Conservation (phyloP, 2,888 invertebrate genomes). For the Chironomus riparius region DNA sequence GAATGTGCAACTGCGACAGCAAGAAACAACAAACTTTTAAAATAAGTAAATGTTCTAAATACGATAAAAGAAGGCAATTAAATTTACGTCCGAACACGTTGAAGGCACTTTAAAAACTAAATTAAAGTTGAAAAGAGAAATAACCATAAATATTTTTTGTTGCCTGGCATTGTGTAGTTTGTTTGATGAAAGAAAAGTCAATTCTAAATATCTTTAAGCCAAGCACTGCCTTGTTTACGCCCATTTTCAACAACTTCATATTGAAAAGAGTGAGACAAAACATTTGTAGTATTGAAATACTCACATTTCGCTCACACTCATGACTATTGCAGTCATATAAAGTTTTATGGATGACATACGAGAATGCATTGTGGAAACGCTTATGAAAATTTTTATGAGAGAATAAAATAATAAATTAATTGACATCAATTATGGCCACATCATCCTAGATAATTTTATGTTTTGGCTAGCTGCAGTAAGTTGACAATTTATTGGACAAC, state of each 20-base stretch:
- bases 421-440: too few species aligned
- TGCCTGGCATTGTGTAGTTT: slow-evolving; percentile 11
- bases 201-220: background rate
- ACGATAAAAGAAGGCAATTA: background rate
- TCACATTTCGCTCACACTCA: too few species aligned
- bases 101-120: slow-evolving; percentile 26
- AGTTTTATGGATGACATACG: too few species aligned
- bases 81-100: slow-evolving; percentile 16
- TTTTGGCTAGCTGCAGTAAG: too few species aligned
- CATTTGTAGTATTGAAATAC: too few species aligned
- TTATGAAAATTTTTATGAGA: background rate
- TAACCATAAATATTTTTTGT: slow-evolving; percentile 26
- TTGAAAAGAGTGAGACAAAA: slow-evolving; percentile 11
- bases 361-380: background rate
- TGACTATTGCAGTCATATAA: too few species aligned
- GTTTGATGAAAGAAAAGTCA: background rate
- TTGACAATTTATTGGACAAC: too few species aligned
- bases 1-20: too few species aligned
- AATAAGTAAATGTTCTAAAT: background rate
- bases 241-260: slow-evolving; percentile 19
- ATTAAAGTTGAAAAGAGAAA: slow-evolving; percentile 24
- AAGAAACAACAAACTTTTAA: background rate
- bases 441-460: too few species aligned
- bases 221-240: background rate
- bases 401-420: too few species aligned